phyloP scores from a whole-genome alignment of 2,113 vertebrate genomes.

The Dasyprocta punctata region DNA sequence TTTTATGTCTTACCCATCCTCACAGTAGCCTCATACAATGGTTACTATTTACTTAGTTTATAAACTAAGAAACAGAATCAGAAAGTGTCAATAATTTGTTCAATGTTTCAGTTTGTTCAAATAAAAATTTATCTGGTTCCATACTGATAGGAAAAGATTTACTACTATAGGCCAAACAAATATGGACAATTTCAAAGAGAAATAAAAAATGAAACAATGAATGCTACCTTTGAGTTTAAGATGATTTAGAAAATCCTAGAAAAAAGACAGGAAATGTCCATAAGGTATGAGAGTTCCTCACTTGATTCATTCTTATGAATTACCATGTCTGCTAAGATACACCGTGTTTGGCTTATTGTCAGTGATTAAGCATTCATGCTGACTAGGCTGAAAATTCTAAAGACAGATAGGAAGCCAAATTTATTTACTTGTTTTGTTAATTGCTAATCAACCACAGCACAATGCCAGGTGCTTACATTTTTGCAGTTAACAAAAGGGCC shows the following conservation, averaged over 20 bases:
- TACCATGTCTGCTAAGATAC: neutral
- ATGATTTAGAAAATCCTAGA: neutral
- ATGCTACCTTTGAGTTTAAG: neutral
- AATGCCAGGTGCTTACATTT: constrained; percentile 7
- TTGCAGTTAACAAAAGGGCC: neutral
- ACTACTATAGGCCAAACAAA: neutral
- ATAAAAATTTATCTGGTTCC: neutral
- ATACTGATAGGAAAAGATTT: neutral
- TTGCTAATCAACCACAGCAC: neutral
- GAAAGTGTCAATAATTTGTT: neutral
- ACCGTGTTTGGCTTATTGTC: neutral
- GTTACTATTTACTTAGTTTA: neutral
- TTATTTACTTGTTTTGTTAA: constrained; percentile 55
- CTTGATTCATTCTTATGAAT: neutral
- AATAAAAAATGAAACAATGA: neutral
- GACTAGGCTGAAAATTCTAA: constrained; percentile 60
- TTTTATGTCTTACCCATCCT: neutral
- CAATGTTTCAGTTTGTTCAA: neutral
- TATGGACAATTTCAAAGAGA: constrained; percentile 9
- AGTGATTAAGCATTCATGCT: constrained; percentile 17
- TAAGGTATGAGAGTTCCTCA: neutral
- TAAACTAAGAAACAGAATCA: neutral
- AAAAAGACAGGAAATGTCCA: neutral
- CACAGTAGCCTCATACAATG: neutral
- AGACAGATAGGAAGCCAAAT: constrained; percentile 13